phyloP scores from a whole-genome alignment of 2,888 invertebrate species.

The Drosophila pseudotakahashii region DNA sequence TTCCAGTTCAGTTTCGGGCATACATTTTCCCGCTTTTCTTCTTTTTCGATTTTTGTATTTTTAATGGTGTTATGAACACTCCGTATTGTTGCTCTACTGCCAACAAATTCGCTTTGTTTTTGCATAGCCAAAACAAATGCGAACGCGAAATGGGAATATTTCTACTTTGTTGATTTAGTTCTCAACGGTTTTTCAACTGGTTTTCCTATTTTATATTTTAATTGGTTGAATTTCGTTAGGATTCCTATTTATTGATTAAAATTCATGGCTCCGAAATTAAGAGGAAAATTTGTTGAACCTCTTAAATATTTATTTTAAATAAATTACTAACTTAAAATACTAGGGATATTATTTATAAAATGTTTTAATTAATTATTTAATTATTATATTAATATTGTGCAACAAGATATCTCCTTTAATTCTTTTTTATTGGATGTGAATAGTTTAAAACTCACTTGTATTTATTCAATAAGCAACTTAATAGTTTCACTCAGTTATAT shows the following conservation, averaged over 20 bases:
- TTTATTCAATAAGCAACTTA: too few species aligned
- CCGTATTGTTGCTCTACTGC: conserved; percentile 4
- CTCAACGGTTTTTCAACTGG: not conserved
- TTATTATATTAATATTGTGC: too few species aligned
- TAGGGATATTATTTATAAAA: too few species aligned
- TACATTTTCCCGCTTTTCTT: conserved; percentile 17
- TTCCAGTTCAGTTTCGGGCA: conserved; percentile 11
- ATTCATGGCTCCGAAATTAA: not conserved
- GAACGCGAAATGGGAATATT: conserved; percentile 11
- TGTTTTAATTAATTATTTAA: too few species aligned
- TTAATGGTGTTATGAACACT: conserved; percentile 43
- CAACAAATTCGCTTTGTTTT: not conserved
- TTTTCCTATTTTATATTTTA: not conserved
- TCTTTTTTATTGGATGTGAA: too few species aligned
- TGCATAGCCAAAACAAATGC: conserved; percentile 7
- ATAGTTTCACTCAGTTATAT: not conserved
- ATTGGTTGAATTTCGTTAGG: not conserved
- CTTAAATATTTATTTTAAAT: not conserved
- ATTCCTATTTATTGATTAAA: conserved; percentile 1
- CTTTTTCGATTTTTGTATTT: conserved; percentile 11
- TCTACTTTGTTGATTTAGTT: conserved; percentile 15
- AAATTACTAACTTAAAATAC: not conserved
- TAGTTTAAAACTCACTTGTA: too few species aligned
- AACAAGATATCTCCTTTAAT: too few species aligned
- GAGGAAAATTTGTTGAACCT: not conserved